Base-by-base conservation (phyloP, 2,113 vertebrate species). In the Paradoxurus hermaphroditus region DNA sequence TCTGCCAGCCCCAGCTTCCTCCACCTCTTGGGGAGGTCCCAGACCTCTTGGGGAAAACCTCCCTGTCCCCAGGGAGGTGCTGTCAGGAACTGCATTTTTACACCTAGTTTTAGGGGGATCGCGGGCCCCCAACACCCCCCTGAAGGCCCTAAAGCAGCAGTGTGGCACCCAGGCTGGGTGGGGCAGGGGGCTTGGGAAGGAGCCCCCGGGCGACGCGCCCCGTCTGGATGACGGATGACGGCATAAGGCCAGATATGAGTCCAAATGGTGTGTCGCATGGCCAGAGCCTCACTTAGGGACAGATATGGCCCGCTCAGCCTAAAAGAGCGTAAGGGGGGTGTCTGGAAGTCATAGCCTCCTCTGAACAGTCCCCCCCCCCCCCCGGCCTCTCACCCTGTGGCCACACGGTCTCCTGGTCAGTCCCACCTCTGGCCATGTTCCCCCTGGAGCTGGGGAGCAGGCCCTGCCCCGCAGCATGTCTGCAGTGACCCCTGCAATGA, bases 251-350 rank as follows among this genome's bases (percentile, higher is more conserved):
- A 1, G 29, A 27, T 8, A 10, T 12, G 82, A 59, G 19, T 29
- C 63, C 21, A 4, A 0, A 2, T 0, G 25, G 15, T 21, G 0
- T 0, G 27, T 2, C 72, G 0, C 4, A 0, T 1, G 29, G n/a
- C 19, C 14, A 2, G 75, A 39, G 34, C n/a, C 29, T n/a, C 2
- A 5, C 49, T 14, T 31, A 29, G 11, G 21, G 81, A 41, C 31
- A 31, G 7, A 5, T 9, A 0, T 9, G 25, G 44, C 49, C 31
- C 5, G 1, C 53, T 67, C 81, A 9, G 39, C 41, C 19, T 1
- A 23, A 19, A 31, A 27, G 67, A 44, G 11, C 31, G 7, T 7
- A 1, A 13, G 46, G 36, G 15, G 68, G 3, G 23, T 4, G 7
- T 41, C 15, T 34, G 29, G 46, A 11, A 41, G 0, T 34, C 59